Conservation (phyloP, 2,888 invertebrate genomes). For the Drosophila subquinaria region DNA sequence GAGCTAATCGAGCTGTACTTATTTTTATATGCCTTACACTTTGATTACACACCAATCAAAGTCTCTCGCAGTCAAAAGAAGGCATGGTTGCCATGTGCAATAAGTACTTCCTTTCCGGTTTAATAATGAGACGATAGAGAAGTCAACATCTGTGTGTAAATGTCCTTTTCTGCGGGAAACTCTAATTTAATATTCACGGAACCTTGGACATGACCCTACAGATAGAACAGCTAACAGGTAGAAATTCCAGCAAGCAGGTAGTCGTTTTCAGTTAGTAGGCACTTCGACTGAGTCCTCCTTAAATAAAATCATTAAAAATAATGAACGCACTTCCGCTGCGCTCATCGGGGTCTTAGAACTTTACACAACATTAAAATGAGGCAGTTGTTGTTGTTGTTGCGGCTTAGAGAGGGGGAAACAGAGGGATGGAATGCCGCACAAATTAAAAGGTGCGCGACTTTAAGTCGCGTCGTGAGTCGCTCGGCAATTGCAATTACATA, state of each 20-base stretch:
- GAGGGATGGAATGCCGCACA: slow-evolving; percentile 67
- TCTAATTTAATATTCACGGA: slow-evolving; percentile 51
- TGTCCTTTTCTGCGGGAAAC: slow-evolving; percentile 29
- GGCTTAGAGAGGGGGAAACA: background rate
- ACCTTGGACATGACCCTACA: background rate
- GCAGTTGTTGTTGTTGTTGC: slow-evolving; percentile 23
- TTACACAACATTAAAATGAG: slow-evolving; percentile 71
- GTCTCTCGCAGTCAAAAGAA: background rate
- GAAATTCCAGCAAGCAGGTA: slow-evolving; percentile 21
- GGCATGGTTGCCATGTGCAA: background rate
- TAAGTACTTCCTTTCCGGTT: slow-evolving; percentile 22
- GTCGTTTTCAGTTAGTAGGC: slow-evolving; percentile 23
- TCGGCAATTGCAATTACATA: slow-evolving; percentile 74
- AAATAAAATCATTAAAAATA: slow-evolving; percentile 81
- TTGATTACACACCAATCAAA: slow-evolving; percentile 13
- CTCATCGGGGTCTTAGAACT: slow-evolving; percentile 73
- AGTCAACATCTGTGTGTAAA: slow-evolving; percentile 40
- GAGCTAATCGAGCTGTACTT: slow-evolving; percentile 22
- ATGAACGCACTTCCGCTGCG: slow-evolving; percentile 76
- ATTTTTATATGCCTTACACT: slow-evolving; percentile 32
- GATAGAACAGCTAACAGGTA: slow-evolving; percentile 7
- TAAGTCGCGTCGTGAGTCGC: slow-evolving; percentile 68
- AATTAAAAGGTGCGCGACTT: slow-evolving; percentile 72
- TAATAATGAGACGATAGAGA: slow-evolving; percentile 9
- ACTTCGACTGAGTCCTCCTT: slow-evolving; percentile 38